phyloP scores from a whole-genome alignment of 2,888 invertebrate genomes.

The Epirrhoe alternata region DNA sequence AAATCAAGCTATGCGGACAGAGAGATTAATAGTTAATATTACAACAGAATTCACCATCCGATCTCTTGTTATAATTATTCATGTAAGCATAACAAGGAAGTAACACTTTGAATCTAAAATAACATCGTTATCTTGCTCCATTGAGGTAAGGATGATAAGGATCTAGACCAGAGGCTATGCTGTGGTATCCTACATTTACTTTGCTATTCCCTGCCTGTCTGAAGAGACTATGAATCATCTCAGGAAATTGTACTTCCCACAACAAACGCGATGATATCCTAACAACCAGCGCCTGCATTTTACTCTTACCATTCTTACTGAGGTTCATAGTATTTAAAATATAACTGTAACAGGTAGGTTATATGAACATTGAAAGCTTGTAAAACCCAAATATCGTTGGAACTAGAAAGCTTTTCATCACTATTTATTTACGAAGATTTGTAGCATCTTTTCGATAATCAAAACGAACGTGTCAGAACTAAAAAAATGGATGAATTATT shows the following conservation, averaged over 20 bases:
- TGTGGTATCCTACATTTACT: background rate
- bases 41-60: background rate
- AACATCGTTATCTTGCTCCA: conserved; percentile 21
- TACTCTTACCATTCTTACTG: background rate
- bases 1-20: too few species aligned
- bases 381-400: too few species aligned
- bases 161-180: conserved; percentile 18
- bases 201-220: background rate
- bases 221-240: background rate
- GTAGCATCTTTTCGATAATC: too few species aligned
- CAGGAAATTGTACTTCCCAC: background rate
- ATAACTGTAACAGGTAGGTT: too few species aligned
- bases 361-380: too few species aligned
- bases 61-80: background rate
- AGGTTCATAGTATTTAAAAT: background rate
- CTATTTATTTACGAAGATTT: too few species aligned
- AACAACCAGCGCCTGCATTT: background rate
- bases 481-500: too few species aligned
- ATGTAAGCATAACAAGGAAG: conserved; percentile 14
- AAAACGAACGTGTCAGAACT: too few species aligned
- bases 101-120: conserved; percentile 23
- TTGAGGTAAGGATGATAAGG: conserved; percentile 23
- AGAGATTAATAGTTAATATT: background rate
- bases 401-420: too few species aligned
- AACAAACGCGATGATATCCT: background rate